Base-by-base conservation (phyloP, 2,888 invertebrate species). In the Pecten maximus region DNA sequence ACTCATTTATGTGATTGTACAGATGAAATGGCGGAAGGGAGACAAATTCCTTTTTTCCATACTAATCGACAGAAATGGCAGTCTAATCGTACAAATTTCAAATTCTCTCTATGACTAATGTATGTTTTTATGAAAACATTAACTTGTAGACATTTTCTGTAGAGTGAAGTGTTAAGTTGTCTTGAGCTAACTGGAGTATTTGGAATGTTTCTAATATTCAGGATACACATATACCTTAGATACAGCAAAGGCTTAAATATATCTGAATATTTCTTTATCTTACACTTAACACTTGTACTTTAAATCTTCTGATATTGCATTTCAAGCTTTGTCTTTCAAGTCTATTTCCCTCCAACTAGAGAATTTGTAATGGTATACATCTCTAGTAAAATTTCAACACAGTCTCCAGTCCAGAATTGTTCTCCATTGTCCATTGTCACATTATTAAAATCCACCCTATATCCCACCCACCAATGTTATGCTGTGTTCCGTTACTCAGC, bases 11-110 rank as follows among this genome's bases (percentile, higher is more conserved):
- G 44, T 44, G 35, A 74, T 74, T 74, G n/a, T n/a, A 60, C n/a
- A 28, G 23, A 74, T 44, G 44, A 28, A 35, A 6, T 28, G 28
- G 35, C 28, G 35, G 12, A 74, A 28, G 74, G 35, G 74, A 74
- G 74, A 74, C 74, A 74, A 74, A 15, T 74, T 74, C 74, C 74
- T 74, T 74, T 74, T n/a, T 74, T 74, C 10, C 74, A 74, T 35
- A 74, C 23, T 74, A 74, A 35, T 28, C 8, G 74, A 74, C 12
- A 35, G 35, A 74, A 60, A 74, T 74, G 74, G 74, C 74, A 74
- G 74, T 74, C 74, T 35, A 12, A 35, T 74, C 28, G 23, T 35
- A 74, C 28, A 74, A 23, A 74, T 28, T 44, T 44, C 44, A 28
- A 35, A 35, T 54, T 54, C n/a, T 54, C 48, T 19, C n/a, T 54